Base-by-base conservation (phyloP, 2,797 vertebrate species). In the Phataginus tricuspis region DNA sequence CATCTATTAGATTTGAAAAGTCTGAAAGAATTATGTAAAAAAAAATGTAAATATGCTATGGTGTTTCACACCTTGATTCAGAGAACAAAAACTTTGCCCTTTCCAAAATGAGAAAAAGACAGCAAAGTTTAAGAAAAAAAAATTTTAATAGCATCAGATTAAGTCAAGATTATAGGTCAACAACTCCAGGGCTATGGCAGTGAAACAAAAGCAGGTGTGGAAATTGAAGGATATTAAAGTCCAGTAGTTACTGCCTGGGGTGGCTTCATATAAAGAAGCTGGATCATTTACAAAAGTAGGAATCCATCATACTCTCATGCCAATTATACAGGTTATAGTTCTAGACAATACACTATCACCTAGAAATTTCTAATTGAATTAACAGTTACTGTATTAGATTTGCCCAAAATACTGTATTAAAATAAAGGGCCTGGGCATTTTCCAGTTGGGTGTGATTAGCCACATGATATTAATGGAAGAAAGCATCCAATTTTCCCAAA, bases 221-320 rank as follows among this genome's bases (percentile, higher is more conserved):
- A 90, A 93, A 94, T 8, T 72, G 55, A 77, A 93, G 42, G 45
- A 85, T 88, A 91, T 80, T 85, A 19, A 79, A 87, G 18, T 63
- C 15, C 6, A 80, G 4, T 59, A 90, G 18, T 89, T 34, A 75
- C 5, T 31, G 31, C 53, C 39, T 82, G 9, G 0, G 6, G 12
- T 71, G 12, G 39, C 87, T 94, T 87, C 57, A 79, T 51, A 51
- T 29, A 77, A 80, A 74, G 18, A 78, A 77, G 31, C 12, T 37
- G 51, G 39, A 53, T 1, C 4, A 34, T 55, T 79, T 86, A 37
- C 4, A 64, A 51, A 80, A 42, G 4, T 64, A 90, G 4, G 37
- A 75, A 45, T 87, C 13, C 15, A n/a, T 88, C 9, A 61, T 68
- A 66, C 2, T 59, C 14, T 61, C 18, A 42, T 59, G 37, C 7